Conservation (phyloP, 2,113 vertebrate genomes). For the Pseudois nayaur region DNA sequence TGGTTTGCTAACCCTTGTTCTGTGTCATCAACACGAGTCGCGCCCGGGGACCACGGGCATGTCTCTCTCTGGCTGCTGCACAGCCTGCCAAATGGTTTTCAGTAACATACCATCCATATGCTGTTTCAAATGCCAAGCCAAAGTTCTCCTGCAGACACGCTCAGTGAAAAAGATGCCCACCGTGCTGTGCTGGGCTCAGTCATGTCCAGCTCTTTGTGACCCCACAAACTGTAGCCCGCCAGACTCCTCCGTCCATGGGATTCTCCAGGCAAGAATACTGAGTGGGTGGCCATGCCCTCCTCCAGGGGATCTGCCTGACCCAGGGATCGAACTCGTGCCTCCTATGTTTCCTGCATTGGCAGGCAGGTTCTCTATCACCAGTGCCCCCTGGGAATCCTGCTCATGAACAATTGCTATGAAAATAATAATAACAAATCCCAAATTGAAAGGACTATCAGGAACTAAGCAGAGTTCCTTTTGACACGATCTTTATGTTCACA, state of each 20-base stretch:
- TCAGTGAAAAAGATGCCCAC: not conserved
- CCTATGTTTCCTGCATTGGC: not conserved
- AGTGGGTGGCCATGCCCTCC: not conserved
- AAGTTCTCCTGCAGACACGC: not conserved
- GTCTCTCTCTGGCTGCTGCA: not conserved
- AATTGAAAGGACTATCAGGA: not conserved
- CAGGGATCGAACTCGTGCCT: not conserved
- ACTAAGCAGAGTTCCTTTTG: not conserved
- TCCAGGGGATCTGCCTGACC: not conserved
- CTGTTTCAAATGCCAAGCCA: not conserved
- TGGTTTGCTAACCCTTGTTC: accelerated
- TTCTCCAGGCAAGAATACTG: not conserved
- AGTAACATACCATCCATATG: too few relatives aligned
- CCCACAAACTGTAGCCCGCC: accelerated
- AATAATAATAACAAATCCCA: not conserved
- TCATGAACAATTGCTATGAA: not conserved
- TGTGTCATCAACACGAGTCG: accelerated
- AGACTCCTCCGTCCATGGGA: not conserved
- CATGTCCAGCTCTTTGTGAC: accelerated
- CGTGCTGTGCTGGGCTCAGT: accelerated
- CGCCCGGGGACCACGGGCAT: accelerated
- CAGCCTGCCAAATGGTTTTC: too few relatives aligned
- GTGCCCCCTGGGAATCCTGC: not conserved
- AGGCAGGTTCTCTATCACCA: not conserved
- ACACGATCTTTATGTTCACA: not conserved